Conservation (phyloP, 2,888 invertebrate species). For the Lymantria monacha region DNA sequence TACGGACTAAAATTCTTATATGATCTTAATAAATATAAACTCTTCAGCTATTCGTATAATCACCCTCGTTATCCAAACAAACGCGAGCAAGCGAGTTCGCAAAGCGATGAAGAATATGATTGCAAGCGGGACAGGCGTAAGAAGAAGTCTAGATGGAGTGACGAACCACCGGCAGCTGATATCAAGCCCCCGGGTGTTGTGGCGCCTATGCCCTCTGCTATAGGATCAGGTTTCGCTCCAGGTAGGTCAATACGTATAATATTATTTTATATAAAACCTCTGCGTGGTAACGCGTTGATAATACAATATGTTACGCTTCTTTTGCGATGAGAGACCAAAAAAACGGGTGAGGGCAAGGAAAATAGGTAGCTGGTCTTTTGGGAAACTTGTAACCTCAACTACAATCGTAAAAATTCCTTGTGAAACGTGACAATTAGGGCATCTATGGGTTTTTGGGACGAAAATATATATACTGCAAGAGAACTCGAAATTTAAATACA, state of each 20-base stretch:
- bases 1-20: too few relatives aligned
- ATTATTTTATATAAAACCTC: too few relatives aligned
- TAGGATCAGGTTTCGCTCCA: conserved; percentile 16
- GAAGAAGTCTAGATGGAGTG: conserved; percentile 90
- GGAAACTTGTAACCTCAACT: too few relatives aligned
- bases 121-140: conserved; percentile 71
- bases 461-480: too few relatives aligned
- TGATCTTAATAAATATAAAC: too few relatives aligned
- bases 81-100: conserved; percentile 61
- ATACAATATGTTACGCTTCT: not conserved
- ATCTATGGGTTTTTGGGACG: too few relatives aligned
- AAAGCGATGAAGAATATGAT: conserved; percentile 70
- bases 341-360: too few relatives aligned
- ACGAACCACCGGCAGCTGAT: conserved; percentile 68
- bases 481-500: too few relatives aligned
- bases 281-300: not conserved
- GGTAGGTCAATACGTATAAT: not conserved
- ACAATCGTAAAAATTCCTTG: too few relatives aligned
- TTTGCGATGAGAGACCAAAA: too few relatives aligned
- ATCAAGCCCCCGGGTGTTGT: conserved; percentile 62
- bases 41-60: conserved; percentile 10
- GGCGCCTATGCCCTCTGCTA: conserved; percentile 42
- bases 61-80: conserved; percentile 36
- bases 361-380: too few relatives aligned
- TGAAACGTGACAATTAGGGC: too few relatives aligned